Base-by-base conservation (phyloP, 2,113 vertebrate species). In the Notothenia rossii region DNA sequence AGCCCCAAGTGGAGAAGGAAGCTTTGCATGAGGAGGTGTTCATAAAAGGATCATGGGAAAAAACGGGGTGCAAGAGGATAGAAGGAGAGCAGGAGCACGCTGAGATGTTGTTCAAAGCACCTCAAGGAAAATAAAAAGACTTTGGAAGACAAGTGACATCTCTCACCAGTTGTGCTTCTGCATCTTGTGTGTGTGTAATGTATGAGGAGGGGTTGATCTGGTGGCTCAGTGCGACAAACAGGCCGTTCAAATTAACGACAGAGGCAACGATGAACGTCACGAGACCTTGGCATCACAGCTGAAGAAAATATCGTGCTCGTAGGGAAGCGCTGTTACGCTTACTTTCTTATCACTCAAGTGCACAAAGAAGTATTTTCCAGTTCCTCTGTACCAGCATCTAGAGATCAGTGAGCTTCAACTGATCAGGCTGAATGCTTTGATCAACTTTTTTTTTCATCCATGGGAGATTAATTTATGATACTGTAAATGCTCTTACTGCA, bases 1-100 rank as follows among this genome's bases (percentile, higher is more conserved):
- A 91, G 90, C 93, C 92, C 82, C 89, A 93, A 94, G 93, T 94
- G 88, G 82, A 91, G 87, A 89, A 78, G 82, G 75, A 88, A 86
- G 82, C 77, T 88, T 91, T 90, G 87, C 83, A 86, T 87, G 88
- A 88, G 89, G 89, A 88, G 89, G 89, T 90, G 90, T 91, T 92
- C 85, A 88, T 90, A 89, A 90, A 90, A 59, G 88, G 88, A 94
- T 94, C 90, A 89, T 72, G 80, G 81, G 73, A 84, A 82, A 79
- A 82, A 81, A 88, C 48, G 22, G 75, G 59, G 79, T 66, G 77
- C 75, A 10, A 69, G 67, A 78, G 89, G 84, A 83, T 78, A 88
- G 77, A 81, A 70, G 72, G 56, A 64, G 66, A 88, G 82, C 64
- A 82, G 76, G 76, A 75, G 82, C 85, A 77, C 50, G 66, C 75